Conservation (phyloP, 2,113 vertebrate genomes). For the Gobio gobio region DNA sequence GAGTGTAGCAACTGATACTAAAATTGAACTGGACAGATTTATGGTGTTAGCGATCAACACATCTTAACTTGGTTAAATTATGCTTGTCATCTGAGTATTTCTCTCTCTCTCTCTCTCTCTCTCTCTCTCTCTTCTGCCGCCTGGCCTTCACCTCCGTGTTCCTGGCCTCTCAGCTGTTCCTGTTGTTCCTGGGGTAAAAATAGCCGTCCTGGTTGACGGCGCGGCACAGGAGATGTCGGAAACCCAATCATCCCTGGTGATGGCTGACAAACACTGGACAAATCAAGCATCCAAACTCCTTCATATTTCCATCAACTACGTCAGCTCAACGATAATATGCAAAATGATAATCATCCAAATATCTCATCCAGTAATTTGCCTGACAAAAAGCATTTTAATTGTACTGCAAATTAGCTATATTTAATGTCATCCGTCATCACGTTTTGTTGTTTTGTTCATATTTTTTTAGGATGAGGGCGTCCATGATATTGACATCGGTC, state of each 20-base stretch:
- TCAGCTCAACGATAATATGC: not conserved
- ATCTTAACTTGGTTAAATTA: not conserved
- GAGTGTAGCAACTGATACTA: not conserved
- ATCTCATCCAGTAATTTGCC: not conserved
- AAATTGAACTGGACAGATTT: not conserved
- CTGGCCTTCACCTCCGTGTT: not conserved
- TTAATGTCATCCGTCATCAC: not conserved
- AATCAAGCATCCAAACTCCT: not conserved
- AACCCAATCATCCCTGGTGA: constrained; percentile 17
- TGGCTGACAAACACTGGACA: not conserved
- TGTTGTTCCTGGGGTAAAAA: not conserved
- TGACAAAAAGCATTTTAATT: not conserved
- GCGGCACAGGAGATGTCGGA: constrained; percentile 26
- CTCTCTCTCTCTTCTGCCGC: not conserved
- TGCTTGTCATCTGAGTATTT: not conserved
- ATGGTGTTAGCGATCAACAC: not conserved
- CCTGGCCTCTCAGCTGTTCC: not conserved
- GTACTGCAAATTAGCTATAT: not conserved
- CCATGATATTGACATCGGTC: no score
- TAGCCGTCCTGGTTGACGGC: not conserved
- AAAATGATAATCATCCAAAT: not conserved
- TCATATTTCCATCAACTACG: not conserved
- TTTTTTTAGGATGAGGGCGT: no score
- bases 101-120: not conserved
- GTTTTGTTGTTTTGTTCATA: not conserved